Percentiles rank a stretch among this genome's conserved stretches.
These are phyloP conservation scores for Drusus annulatus DNA, from an alignment of 1,140 invertebrate species.

Conservation along the genomic window DNA sequence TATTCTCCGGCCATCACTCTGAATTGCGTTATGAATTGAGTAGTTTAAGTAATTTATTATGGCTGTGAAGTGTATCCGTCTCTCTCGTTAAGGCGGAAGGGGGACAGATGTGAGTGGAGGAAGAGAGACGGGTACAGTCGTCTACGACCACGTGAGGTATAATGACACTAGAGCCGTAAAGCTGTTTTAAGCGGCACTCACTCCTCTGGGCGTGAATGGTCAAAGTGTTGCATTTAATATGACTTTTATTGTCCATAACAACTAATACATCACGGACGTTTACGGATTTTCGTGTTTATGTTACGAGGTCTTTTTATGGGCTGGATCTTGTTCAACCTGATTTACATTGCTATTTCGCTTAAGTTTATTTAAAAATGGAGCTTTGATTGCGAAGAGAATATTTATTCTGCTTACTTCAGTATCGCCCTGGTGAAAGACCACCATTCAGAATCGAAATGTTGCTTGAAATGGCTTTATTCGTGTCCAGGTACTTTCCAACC, in stretches of 20 bases:
- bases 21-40: slow-evolving; percentile 54
- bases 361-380: no score
- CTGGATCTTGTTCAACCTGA: no score
- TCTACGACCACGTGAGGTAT: slow-evolving; percentile 39
- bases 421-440: no score
- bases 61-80: slow-evolving; percentile 30
- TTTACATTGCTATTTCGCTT: no score
- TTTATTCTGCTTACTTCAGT: no score
- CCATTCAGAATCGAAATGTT: no score
- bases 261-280: slow-evolving; percentile 50
- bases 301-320: no score
- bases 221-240: slow-evolving; percentile 43
- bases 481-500: no score
- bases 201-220: slow-evolving; percentile 44
- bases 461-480: no score
- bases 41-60: slow-evolving; percentile 46
- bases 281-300: slow-evolving; percentile 28
- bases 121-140: slow-evolving; percentile 22
- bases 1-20: slow-evolving; percentile 40
- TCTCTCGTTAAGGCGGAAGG: slow-evolving; percentile 42
- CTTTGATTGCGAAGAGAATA: no score
- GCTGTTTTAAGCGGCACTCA: slow-evolving; percentile 46
- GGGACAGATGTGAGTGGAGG: background rate
- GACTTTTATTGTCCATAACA: slow-evolving; percentile 57
- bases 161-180: slow-evolving; percentile 57